Evolutionary conservation across 2,113 vertebrate genomes (phyloP), one percentile per base, ranked within the genome.

Genomic region (Thryonomys swinderianus): DNA sequence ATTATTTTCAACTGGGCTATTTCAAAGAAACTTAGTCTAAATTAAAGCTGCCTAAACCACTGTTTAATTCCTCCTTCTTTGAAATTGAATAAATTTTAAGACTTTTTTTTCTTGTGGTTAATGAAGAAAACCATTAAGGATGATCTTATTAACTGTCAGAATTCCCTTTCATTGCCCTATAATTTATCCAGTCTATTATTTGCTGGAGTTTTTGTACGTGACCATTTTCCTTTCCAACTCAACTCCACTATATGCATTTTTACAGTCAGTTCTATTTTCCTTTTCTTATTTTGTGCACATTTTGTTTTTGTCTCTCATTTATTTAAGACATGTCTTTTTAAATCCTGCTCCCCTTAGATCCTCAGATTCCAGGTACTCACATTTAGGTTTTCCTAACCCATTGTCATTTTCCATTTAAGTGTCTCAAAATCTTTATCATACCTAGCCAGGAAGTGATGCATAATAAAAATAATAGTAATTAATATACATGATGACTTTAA

Each of bases 21-120:
- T 66, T 34, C 74, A 95, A 64, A 95, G 79, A 95, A 92, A 64
- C 2, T 12, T 69, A 55, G 25, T 69, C 73, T 73, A 90, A 95
- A 92, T 95, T 85, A 93, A 90, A 88, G 23, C 5, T n/a, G 4
- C 78, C 66, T 88, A 79, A 55, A 80, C 64, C 16, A 81, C 25
- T 57, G 21, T 64, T 78, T 30, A 48, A 32, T 76, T 42, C 25
- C 10, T 78, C 5, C 13, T 17, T 32, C 23, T 48, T 74, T 67
- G 25, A 42, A 61, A 74, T 27, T n/a, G 66, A 48, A 69, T 55
- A 27, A 6, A 59, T 48, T 83, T 90, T 87, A 66, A 94, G 6
- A 23, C 42, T 40, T 79, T 53, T 78, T 64, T 34, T 1, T 42
- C 59, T 74, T 83, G 20, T 64, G 37, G 84, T 84, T 66, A 86